Percentiles rank a stretch among this genome's conserved stretches.
Evolutionary conservation across 2,797 vertebrate species (phyloP).

Genomic region (Otolemur crassicaudatus): DNA sequence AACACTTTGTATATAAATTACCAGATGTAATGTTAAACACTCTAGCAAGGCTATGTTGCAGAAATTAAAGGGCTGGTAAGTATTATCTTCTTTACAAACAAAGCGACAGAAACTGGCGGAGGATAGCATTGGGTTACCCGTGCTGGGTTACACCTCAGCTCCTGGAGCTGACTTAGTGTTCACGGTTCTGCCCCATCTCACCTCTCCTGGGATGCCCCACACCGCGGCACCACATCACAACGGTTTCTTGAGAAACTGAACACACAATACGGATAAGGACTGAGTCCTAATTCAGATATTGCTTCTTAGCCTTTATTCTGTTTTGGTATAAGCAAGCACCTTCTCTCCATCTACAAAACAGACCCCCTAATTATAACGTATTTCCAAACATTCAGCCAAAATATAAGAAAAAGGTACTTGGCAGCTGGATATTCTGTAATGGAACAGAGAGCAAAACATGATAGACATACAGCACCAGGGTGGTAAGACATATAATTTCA

Average conservation of each 20-base stretch:
- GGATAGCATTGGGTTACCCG: not conserved
- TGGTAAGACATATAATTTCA: not conserved
- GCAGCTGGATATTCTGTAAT: not conserved
- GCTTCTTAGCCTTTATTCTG: not conserved
- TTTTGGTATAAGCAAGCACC: not conserved
- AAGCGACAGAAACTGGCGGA: not conserved
- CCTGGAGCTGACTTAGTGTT: not conserved
- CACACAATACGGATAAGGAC: not conserved
- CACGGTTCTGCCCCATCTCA: not conserved
- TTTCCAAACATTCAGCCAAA: not conserved
- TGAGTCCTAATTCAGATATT: not conserved
- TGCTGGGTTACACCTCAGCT: not conserved
- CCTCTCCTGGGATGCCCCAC: fast-evolving
- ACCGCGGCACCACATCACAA: fast-evolving
- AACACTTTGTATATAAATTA: not conserved
- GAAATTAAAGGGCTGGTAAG: not conserved
- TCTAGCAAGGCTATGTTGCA: not conserved
- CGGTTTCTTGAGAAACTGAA: not conserved
- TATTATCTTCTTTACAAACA: not conserved
- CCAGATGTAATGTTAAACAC: not conserved
- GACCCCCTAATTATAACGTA: not conserved
- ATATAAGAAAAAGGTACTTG: not conserved
- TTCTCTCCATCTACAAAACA: not conserved
- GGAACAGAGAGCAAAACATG: not conserved
- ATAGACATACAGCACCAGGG: not conserved